A percentile compares a stretch with the other conserved stretches of the same genome.
phyloP scores from a whole-genome alignment of 2,888 invertebrate species.

The Leuctra nigra region DNA sequence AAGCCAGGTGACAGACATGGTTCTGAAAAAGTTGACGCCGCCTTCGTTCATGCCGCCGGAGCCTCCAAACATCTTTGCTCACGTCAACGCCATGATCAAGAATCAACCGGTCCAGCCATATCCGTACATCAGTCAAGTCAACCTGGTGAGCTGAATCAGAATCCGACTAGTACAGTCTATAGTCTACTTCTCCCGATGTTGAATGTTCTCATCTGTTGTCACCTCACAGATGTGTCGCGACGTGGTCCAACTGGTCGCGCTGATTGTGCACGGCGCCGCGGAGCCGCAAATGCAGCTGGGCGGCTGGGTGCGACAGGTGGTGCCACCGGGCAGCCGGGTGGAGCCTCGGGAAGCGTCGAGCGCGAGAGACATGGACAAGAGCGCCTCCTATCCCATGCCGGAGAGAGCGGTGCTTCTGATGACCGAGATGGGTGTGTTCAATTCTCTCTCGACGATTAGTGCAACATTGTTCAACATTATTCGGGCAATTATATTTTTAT shows the following conservation, averaged over 20 bases:
- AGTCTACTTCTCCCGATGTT: too few species aligned
- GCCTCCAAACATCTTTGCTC: constrained; percentile 66
- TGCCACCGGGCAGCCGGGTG: constrained; percentile 39
- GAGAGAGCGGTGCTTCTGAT: constrained; percentile 49
- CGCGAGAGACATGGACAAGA: constrained; percentile 11
- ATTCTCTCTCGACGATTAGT: background rate
- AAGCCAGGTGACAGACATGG: constrained; percentile 49
- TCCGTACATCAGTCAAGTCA: constrained; percentile 67
- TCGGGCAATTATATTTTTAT: too few species aligned
- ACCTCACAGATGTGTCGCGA: background rate
- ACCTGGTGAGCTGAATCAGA: constrained; percentile 62
- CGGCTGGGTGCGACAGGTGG: constrained; percentile 35
- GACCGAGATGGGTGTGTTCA: constrained; percentile 42
- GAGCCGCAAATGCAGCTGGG: constrained; percentile 34
- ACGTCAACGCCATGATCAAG: constrained; percentile 59
- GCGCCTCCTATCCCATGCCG: constrained; percentile 23
- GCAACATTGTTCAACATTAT: too few species aligned
- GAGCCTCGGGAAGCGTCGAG: constrained; percentile 34
- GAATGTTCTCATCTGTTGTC: too few species aligned
- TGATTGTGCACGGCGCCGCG: constrained; percentile 34
- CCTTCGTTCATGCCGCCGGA: constrained; percentile 55
- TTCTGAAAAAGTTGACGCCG: constrained; percentile 50
- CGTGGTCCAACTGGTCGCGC: constrained; percentile 24
- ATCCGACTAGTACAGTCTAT: constrained; percentile 45
- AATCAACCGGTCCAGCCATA: constrained; percentile 49